Conservation (phyloP, 2,797 vertebrate species). For the Sarcophilus harrisii region DNA sequence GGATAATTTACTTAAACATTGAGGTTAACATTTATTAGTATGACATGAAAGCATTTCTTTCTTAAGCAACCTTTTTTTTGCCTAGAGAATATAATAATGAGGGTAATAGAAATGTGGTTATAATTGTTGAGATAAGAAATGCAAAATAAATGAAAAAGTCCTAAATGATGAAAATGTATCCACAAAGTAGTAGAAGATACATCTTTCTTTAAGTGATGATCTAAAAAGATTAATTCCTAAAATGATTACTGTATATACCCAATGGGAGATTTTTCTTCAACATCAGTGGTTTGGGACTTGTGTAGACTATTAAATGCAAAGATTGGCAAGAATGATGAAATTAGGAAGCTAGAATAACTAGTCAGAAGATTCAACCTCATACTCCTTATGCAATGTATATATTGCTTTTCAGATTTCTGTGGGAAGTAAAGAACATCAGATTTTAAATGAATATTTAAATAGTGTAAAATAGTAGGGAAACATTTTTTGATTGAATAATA, state of each 20-base stretch:
- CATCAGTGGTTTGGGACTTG: not conserved
- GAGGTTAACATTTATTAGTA: not conserved
- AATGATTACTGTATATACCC: not conserved
- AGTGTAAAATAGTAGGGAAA: not conserved
- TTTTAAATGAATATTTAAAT: not conserved
- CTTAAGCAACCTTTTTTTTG: not conserved
- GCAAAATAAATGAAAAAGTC: not conserved
- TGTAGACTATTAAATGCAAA: not conserved
- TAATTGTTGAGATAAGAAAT: not conserved
- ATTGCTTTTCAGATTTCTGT: not conserved
- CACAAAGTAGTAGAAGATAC: not conserved
- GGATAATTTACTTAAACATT: not conserved
- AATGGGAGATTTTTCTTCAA: not conserved
- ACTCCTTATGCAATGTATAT: not conserved
- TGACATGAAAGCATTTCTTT: not conserved
- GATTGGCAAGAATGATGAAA: not conserved
- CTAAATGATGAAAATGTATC: not conserved
- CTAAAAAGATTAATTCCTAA: not conserved
- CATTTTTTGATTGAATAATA: not conserved
- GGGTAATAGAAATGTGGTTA: not conserved
- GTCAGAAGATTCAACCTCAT: not conserved
- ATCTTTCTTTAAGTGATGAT: not conserved
- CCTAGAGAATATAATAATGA: not conserved
- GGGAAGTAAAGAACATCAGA: not conserved
- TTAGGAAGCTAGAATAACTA: not conserved